These are phyloP conservation scores for Germaria angustata DNA, from an alignment of 2,888 invertebrate genomes.

Conservation along the genomic window DNA sequence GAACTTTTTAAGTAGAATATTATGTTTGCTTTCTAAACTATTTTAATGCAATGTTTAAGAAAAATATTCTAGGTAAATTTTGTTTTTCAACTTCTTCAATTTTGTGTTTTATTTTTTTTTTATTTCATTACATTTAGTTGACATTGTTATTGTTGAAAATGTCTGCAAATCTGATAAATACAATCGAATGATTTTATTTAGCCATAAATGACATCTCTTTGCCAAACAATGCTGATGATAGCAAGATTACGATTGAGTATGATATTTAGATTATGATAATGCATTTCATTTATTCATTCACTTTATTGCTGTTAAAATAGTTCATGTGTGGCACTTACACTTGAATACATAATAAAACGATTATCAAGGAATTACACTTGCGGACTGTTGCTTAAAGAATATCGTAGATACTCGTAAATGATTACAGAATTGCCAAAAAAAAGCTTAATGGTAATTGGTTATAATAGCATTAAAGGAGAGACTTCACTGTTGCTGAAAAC, in stretches of 20 bases:
- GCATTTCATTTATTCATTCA: constrained; percentile 43
- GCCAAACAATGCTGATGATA: constrained; percentile 47
- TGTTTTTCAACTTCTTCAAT: neutral
- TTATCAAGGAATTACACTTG: constrained; percentile 54
- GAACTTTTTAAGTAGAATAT: constrained; percentile 16
- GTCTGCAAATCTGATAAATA: constrained; percentile 56
- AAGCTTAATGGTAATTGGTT: constrained; percentile 38
- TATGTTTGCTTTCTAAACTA: constrained; percentile 7
- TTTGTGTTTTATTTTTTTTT: neutral
- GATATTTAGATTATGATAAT: constrained; percentile 61
- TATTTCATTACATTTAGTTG: neutral
- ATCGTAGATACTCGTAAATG: neutral
- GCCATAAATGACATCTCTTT: constrained; percentile 51
- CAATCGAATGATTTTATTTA: constrained; percentile 43
- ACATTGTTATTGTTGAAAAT: constrained; percentile 2
- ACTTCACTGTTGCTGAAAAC: no score
- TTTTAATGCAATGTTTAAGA: neutral
- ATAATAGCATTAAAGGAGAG: constrained; percentile 23
- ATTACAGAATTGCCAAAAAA: constrained; percentile 8
- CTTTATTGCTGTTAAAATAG: constrained; percentile 55
- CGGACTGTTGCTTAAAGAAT: constrained; percentile 41
- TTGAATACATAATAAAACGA: constrained; percentile 65
- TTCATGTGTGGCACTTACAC: constrained; percentile 55
- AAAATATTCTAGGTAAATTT: neutral
- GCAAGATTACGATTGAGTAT: constrained; percentile 22